Evolutionary conservation across 2,888 invertebrate genomes (phyloP).

Genomic region (Hecatera dysodea): DNA sequence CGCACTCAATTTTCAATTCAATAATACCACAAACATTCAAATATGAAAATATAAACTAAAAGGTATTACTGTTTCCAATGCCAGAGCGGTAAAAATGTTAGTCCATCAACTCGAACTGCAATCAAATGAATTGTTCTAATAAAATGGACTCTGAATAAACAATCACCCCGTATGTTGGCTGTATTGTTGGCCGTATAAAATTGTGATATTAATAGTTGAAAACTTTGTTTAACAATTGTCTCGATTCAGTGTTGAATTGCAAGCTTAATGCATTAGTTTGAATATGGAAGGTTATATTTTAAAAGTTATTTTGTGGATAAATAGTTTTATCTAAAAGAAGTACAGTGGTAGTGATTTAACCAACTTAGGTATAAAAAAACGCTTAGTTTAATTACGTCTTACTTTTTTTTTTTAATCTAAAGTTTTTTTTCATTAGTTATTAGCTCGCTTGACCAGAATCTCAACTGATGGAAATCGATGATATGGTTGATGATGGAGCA

Average conservation of each 20-base stretch:
- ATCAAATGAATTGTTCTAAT: slow-evolving; percentile 36
- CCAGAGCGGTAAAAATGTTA: slow-evolving; percentile 17
- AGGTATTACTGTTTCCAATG: slow-evolving; percentile 6
- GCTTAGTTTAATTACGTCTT: too few relatives aligned
- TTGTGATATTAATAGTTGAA: neutral
- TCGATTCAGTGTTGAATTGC: neutral
- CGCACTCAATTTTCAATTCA: slow-evolving; percentile 1
- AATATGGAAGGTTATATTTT: neutral
- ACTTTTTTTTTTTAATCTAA: too few relatives aligned
- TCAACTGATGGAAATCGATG: too few relatives aligned
- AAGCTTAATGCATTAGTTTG: neutral
- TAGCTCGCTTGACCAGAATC: too few relatives aligned
- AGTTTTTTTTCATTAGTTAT: too few relatives aligned
- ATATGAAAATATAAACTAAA: slow-evolving; percentile 26
- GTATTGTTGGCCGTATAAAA: neutral
- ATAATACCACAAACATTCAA: neutral
- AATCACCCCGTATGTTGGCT: neutral
- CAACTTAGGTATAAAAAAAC: too few relatives aligned
- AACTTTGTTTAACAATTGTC: neutral
- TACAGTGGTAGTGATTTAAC: too few relatives aligned
- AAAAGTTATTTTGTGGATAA: too few relatives aligned
- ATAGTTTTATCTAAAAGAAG: too few relatives aligned
- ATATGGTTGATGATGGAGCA: too few relatives aligned
- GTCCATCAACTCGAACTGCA: slow-evolving; percentile 21
- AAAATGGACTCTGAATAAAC: neutral